Base-by-base conservation (phyloP, 2,888 invertebrate species). In the Euzophera pinguis region DNA sequence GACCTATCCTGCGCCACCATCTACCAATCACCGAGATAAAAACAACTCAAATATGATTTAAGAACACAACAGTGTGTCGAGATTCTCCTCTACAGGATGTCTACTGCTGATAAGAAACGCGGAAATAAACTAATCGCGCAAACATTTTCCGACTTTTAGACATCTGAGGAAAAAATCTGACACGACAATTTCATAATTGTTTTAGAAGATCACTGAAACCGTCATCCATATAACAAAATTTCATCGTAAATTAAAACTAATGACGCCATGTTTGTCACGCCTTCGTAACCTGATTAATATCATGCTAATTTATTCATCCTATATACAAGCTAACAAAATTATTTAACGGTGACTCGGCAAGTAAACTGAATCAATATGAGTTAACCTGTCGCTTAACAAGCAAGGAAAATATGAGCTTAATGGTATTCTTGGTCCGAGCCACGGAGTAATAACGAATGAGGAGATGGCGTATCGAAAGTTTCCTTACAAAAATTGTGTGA, bases 321-420 rank as follows among this genome's bases (percentile, higher is more conserved):
- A 35, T 51, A 37, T 37, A 43, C 35, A 45, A 34, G 32, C 12
- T 43, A 51, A 43, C 27, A 27, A 43, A 51, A 51, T 51, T 43
- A 51, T 51, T 43, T 37, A 22, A 35, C 35, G 43, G 43, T 51
- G 51, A 51, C 22, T 45, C 22, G 43, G 43, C 51, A 13, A 35
- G 43, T 14, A 17, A 22, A 32, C 13, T 9, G 37, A 37, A 43
- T 35, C 43, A 42, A 43, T 50, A 32, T 42, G 9, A 51, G 42
- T n/a, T n/a, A n/a, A n/a, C 32, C 42, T 42, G 50, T 4, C 50
- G 22, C 14, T 50, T 50, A 50, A 51, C 17, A 13, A 22, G 51
- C 27, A 13, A 37, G 14, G 14, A 43, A 43, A 43, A 51, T 51
- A 22, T 22, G 7, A 7, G 7, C 7, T 4, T 2, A 32, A 32